Evolutionary conservation across 2,113 vertebrate genomes (phyloP), one percentile per base, ranked within the genome.

Genomic region (Hypomesus transpacificus): DNA sequence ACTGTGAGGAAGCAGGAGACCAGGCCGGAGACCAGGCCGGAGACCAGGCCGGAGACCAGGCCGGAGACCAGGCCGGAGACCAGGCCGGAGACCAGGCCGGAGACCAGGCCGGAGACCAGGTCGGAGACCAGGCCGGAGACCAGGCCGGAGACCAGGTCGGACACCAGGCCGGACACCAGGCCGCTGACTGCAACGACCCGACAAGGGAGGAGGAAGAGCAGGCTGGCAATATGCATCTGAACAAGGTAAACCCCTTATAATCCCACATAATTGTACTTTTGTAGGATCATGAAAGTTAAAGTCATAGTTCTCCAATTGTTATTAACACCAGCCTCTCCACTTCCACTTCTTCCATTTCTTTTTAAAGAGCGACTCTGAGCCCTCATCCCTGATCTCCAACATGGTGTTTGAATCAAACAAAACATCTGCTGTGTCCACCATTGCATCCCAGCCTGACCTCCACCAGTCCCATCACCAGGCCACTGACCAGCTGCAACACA

Each of bases 361-460:
- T 65, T 65, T 2, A 4, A 86, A 82, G 18, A 66, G 76, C 7
- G 63, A 75, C 72, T 39, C 52, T 66, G 71, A 76, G 3, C 14
- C 74, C 59, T 20, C 59, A 13, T 24, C 22, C 50, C 68, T 46
- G 20, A 28, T 34, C 17, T 50, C 24, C 14, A 26, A 26, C 24
- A 26, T 18, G 66, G 24, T 69, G 17, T 50, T 14, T 14, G 69
- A 80, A 21, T 28, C 69, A 59, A 31, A 67, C 20, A 24, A 21
- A 17, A 69, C 11, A 26, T 34, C 54, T 14, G 4, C 17, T 31
- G 17, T 14, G 11, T 18, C 54, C 18, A 57, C 20, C 52, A 57
- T 66, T 20, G 22, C 6, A 18, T 63, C 8, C 28, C 28, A 34
- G 28, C 22, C 3, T 58, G 31, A 46, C 14, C 24, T 14, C 1